Evolutionary conservation across 1,140 invertebrate species (phyloP).

Genomic region (Ceratina calcarata): DNA sequence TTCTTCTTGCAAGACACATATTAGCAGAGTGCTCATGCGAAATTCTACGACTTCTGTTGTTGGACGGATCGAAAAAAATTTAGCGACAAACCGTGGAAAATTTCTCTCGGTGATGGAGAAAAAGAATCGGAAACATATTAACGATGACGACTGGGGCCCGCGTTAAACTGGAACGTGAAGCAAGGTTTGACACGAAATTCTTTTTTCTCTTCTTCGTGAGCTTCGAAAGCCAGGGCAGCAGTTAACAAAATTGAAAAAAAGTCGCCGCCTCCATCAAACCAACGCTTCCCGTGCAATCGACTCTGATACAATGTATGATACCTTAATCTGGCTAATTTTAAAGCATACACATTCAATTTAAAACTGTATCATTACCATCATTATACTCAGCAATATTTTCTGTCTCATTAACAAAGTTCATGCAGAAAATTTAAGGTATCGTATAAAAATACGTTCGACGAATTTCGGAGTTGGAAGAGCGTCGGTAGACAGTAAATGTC

Average conservation of each 20-base stretch:
- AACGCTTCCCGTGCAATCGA: too few species aligned
- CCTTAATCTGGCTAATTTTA: neutral
- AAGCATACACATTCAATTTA: neutral
- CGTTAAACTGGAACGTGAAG: conserved; percentile 61
- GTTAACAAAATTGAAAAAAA: conserved; percentile 27
- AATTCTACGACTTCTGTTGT: conserved; percentile 33
- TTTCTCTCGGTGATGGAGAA: conserved; percentile 48
- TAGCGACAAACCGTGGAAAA: conserved; percentile 24
- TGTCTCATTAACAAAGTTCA: too few species aligned
- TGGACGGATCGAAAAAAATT: conserved; percentile 26
- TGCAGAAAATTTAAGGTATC: neutral
- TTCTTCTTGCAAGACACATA: conserved; percentile 14
- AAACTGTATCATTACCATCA: neutral
- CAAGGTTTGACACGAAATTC: conserved; percentile 62
- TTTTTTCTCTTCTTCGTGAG: conserved; percentile 50
- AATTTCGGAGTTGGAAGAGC: neutral
- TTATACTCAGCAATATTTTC: neutral
- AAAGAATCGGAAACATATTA: conserved; percentile 61
- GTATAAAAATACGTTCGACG: neutral
- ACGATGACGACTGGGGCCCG: conserved; percentile 53
- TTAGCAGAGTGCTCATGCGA: conserved; percentile 15
- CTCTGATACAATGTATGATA: too few species aligned
- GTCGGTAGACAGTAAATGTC: neutral
- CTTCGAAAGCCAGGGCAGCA: conserved; percentile 58
- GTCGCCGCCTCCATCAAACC: neutral